Conservation (phyloP, 2,888 invertebrate genomes). For the Hanleya hanleyi region DNA sequence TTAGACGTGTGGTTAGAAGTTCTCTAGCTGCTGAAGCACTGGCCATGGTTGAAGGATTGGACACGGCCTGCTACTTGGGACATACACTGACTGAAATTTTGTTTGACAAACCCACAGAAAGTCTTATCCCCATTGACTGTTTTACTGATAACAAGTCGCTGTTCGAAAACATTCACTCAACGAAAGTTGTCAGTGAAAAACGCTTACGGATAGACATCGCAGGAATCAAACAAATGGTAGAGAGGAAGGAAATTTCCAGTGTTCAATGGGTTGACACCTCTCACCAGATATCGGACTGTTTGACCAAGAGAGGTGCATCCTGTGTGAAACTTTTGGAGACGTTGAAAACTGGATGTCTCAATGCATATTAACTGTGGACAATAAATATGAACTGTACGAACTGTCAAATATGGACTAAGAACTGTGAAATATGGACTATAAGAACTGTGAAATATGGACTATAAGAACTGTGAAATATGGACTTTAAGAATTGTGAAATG, state of each 20-base stretch:
- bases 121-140: conserved; percentile 27
- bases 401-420: too few species aligned
- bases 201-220: conserved; percentile 30
- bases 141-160: conserved; percentile 35
- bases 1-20: conserved; percentile 35
- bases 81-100: conserved; percentile 32
- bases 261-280: neutral
- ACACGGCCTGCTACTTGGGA: conserved; percentile 29
- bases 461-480: too few species aligned
- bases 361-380: too few species aligned
- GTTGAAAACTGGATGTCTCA: neutral
- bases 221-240: conserved; percentile 34
- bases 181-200: conserved; percentile 35
- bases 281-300: neutral
- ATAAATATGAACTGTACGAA: too few species aligned
- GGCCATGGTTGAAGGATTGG: conserved; percentile 29
- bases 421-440: too few species aligned
- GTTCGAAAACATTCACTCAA: conserved; percentile 35
- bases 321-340: neutral
- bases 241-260: conserved; percentile 13
- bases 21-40: conserved; percentile 39
- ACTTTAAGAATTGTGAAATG: too few species aligned
- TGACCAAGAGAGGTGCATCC: conserved; percentile 4
- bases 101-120: neutral
- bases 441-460: too few species aligned